Conservation (phyloP, 2,113 vertebrate species). For the Electrona antarctica region DNA sequence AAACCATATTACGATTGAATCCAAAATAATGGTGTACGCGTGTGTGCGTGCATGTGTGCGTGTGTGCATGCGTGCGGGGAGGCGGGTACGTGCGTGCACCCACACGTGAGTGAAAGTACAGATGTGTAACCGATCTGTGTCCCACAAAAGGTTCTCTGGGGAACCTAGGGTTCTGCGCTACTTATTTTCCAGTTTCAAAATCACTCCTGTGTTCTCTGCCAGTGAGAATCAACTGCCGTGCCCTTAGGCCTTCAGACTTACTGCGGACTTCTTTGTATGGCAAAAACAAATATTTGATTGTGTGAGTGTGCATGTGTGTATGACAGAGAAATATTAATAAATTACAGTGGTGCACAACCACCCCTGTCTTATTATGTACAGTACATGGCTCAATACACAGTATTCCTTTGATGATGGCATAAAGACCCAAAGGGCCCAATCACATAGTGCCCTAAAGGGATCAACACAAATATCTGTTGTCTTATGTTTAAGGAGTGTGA, state of each 20-base stretch:
- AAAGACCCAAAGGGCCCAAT: too few species aligned
- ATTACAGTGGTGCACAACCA: too few species aligned
- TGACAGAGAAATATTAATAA: too few species aligned
- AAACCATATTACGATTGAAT: too few species aligned
- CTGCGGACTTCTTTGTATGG: background rate
- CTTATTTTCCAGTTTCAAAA: background rate
- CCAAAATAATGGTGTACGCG: too few species aligned
- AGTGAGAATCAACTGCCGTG: background rate
- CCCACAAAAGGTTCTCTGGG: background rate
- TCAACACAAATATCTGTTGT: too few species aligned
- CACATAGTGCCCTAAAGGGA: background rate
- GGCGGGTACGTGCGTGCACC: too few species aligned
- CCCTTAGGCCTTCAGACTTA: background rate
- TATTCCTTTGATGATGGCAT: too few species aligned
- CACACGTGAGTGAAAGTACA: too few species aligned
- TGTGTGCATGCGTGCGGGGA: background rate
- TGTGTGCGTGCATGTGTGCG: background rate
- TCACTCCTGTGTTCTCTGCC: background rate
- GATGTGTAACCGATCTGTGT: background rate
- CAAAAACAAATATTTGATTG: background rate
- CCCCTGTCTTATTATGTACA: too few species aligned
- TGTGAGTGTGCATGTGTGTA: background rate
- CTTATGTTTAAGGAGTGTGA: conserved; percentile 37
- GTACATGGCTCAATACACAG: too few species aligned
- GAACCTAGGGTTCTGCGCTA: background rate